phyloP scores from a whole-genome alignment of 2,113 vertebrate species.

The Eudyptes chrysolophus region DNA sequence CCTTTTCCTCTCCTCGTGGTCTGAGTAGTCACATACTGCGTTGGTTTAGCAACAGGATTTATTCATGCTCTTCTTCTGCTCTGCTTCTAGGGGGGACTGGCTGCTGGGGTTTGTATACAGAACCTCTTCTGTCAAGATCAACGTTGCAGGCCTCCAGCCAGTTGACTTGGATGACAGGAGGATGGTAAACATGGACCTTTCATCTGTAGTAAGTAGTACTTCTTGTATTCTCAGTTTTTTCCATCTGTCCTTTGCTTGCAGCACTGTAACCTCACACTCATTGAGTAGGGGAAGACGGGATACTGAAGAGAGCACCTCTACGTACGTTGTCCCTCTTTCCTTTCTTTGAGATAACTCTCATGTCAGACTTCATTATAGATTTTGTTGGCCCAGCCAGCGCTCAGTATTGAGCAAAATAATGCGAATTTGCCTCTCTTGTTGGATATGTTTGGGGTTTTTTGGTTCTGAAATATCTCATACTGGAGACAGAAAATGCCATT shows the following conservation, averaged over 20 bases:
- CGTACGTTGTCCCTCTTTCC: background rate
- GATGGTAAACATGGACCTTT: slow-evolving; percentile 93
- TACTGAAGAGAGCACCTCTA: background rate
- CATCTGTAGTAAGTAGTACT: slow-evolving; percentile 84
- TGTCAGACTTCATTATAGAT: background rate
- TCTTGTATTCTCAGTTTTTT: background rate
- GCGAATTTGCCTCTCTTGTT: background rate
- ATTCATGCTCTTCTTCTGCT: background rate
- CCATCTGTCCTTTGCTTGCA: background rate
- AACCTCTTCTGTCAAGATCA: slow-evolving; percentile 87
- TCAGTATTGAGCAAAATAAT: background rate
- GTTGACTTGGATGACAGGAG: slow-evolving; percentile 82
- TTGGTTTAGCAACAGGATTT: background rate
- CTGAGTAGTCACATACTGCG: background rate
- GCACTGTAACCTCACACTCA: background rate
- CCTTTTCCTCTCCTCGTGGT: background rate
- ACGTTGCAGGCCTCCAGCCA: slow-evolving; percentile 91
- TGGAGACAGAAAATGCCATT: background rate
- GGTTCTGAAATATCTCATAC: background rate
- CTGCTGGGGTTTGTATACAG: slow-evolving; percentile 94
- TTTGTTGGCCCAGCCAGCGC: background rate
- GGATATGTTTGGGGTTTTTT: background rate
- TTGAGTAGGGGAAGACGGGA: background rate
- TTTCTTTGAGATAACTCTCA: background rate
- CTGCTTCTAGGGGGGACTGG: slow-evolving; percentile 89